Evolutionary conservation across 2,113 vertebrate species (phyloP), one percentile per base, ranked within the genome.

Genomic region (Sinocyclocheilus rhinocerous): DNA sequence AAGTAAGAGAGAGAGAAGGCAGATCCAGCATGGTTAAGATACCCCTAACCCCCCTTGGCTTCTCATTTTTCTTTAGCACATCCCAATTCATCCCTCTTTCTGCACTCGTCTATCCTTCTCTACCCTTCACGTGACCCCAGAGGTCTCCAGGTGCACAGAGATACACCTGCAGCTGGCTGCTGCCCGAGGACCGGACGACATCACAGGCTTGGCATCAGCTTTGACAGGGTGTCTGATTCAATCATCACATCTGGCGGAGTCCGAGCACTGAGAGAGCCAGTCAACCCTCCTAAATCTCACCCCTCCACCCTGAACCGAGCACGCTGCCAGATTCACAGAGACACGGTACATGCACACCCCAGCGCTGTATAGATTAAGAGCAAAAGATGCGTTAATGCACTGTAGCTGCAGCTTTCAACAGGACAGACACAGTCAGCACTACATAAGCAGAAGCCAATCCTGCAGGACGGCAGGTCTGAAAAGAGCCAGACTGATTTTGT

Each of bases 171-270:
- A 83, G 89, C 85, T 84, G 79, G 85, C 87, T 6, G 70, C 89
- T 85, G 88, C 85, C 86, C 83, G 86, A 76, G 81, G 88, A 90
- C 89, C 86, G 90, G 90, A 90, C 84, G 76, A 75, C 85, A 73
- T 88, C 86, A 87, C 92, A 89, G 87, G 88, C 85, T 87, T 90
- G 90, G 92, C 91, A 90, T 92, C 87, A 87, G 91, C 88, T 93
- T 92, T 93, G 91, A 92, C 92, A 91, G 87, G 90, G 83, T 89
- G 90, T 91, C 88, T 80, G 63, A 92, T 91, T 91, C 84, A 88
- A 92, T 93, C 90, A 90, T 83, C 22, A 22, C 89, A 89, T 89
- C 86, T 89, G 83, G 87, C 84, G 83, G 87, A 88, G 89, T 86
- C 77, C 12, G 73, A 84, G 89, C 84, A 75, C 72, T 86, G 86